Conservation (phyloP, 2,797 vertebrate species). For the Pangasius krempfi region DNA sequence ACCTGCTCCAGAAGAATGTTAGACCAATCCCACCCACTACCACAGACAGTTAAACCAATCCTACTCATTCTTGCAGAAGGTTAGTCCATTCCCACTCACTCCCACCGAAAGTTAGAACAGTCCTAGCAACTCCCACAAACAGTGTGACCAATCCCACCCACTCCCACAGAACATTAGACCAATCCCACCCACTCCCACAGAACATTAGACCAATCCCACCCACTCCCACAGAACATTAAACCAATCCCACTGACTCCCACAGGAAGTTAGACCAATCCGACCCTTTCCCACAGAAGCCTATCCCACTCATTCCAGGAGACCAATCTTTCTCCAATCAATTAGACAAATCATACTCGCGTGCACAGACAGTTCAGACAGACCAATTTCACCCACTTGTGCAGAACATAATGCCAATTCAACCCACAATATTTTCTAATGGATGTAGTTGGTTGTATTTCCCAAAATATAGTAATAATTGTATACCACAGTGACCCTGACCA, state of each 20-base stretch:
- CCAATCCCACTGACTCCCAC: neutral
- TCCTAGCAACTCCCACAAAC: neutral
- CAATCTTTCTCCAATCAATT: neutral
- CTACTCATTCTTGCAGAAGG: accelerated
- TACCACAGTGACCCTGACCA: no score
- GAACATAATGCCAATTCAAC: no score
- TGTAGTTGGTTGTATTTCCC: no score
- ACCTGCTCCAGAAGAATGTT: neutral
- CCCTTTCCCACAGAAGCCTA: neutral
- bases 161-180: neutral
- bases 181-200: neutral
- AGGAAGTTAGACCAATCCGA: neutral
- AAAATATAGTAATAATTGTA: no score
- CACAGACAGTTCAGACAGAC: neutral
- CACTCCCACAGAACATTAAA: neutral
- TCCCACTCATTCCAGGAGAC: neutral
- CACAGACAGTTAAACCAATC: neutral
- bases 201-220: neutral
- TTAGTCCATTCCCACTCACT: neutral
- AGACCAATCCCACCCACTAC: neutral
- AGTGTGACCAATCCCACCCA: neutral
- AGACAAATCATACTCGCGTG: neutral
- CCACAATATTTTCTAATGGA: no score
- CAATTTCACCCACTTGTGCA: no score
- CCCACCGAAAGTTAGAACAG: neutral